These are phyloP conservation scores for Tenualosa thibaudeaui DNA, from an alignment of 2,797 vertebrate species.

Conservation along the genomic window DNA sequence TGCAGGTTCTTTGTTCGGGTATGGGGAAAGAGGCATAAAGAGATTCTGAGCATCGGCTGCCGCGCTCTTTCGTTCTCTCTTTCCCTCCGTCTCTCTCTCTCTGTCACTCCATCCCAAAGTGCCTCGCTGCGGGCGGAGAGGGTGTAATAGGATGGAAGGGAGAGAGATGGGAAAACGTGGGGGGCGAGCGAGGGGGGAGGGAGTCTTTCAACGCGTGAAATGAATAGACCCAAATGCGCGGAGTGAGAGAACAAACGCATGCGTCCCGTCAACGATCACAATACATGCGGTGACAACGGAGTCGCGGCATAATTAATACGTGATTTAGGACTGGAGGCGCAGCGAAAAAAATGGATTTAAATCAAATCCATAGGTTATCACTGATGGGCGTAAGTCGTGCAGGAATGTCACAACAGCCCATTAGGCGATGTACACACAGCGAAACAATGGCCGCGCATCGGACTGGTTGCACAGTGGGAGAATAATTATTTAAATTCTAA, in stretches of 20 bases:
- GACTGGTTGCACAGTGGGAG: neutral
- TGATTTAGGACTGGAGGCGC: neutral
- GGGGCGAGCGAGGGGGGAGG: constrained; percentile 37
- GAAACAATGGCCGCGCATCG: neutral
- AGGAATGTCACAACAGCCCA: neutral
- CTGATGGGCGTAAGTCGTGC: neutral
- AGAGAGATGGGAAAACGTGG: constrained; percentile 41
- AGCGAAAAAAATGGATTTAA: neutral
- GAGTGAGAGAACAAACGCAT: neutral
- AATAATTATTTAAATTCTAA: neutral
- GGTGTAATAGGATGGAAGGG: constrained; percentile 50
- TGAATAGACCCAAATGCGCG: constrained; percentile 59
- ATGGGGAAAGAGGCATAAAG: neutral
- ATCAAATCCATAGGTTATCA: neutral
- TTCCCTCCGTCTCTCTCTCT: neutral
- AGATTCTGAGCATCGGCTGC: neutral
- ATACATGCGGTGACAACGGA: neutral
- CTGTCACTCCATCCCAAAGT: constrained; percentile 15
- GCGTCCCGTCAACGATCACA: neutral
- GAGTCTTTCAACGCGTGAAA: constrained; percentile 48
- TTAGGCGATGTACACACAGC: neutral
- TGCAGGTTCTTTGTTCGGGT: neutral
- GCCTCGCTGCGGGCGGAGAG: constrained; percentile 32
- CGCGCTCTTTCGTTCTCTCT: neutral
- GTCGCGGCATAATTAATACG: neutral